Percentiles rank a stretch among this genome's conserved stretches.
phyloP scores from a whole-genome alignment of 2,888 invertebrate species.

The Diadromus collaris region DNA sequence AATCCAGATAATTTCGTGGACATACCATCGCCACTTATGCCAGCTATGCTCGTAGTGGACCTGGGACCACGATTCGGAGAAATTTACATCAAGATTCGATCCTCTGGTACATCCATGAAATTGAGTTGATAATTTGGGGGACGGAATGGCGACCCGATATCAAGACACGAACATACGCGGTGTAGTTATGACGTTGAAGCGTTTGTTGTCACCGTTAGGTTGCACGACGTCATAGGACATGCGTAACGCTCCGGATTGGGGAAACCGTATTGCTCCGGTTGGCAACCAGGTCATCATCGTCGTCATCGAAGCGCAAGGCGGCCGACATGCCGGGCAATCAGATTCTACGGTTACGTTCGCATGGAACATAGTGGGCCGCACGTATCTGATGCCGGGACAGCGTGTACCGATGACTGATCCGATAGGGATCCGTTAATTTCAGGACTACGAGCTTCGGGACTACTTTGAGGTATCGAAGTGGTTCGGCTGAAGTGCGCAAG shows the following conservation, averaged over 20 bases:
- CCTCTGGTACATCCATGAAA: not conserved
- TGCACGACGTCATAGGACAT: not conserved
- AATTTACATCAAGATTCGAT: slow-evolving; percentile 23
- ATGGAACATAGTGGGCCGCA: not conserved
- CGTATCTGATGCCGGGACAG: slow-evolving; percentile 7
- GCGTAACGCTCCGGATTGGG: slow-evolving; percentile 3
- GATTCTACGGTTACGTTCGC: not conserved
- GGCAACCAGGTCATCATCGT: not conserved
- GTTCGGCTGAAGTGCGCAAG: not conserved
- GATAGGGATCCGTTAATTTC: slow-evolving; percentile 19
- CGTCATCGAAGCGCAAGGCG: not conserved
- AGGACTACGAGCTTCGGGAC: not conserved
- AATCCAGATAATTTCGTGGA: slow-evolving; percentile 6
- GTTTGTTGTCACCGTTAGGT: slow-evolving; percentile 11
- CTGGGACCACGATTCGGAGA: not conserved
- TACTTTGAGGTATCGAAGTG: not conserved
- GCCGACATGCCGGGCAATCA: not conserved
- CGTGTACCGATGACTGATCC: not conserved
- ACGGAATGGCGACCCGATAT: slow-evolving; percentile 9
- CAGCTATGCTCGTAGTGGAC: not conserved
- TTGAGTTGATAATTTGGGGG: slow-evolving; percentile 19
- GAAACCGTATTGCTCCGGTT: not conserved
- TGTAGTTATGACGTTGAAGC: slow-evolving; percentile 2
- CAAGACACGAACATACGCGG: not conserved
- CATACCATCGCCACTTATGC: not conserved